Percentiles rank a stretch among this genome's conserved stretches.
These are phyloP conservation scores for Phytoseiulus persimilis DNA, from an alignment of 2,888 invertebrate genomes.

Conservation along the genomic window DNA sequence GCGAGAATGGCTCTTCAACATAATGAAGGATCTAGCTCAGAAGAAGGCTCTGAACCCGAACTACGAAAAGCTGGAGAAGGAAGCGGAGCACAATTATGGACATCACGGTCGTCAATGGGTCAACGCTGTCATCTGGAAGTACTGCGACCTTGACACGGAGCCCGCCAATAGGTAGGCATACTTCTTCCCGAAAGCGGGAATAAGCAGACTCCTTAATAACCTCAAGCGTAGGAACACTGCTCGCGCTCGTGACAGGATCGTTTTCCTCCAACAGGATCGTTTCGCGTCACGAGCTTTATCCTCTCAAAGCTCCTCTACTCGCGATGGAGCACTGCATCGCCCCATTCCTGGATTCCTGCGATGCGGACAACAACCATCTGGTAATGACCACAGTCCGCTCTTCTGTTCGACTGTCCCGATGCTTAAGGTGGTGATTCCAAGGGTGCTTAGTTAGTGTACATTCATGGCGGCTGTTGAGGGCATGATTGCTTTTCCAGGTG, in stretches of 20 bases:
- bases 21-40: slow-evolving; percentile 88
- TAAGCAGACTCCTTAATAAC: background rate
- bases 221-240: background rate
- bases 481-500: background rate
- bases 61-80: slow-evolving; percentile 64
- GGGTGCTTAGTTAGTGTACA: too few species aligned
- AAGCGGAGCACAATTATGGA: slow-evolving; percentile 70
- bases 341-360: slow-evolving; percentile 86
- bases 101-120: slow-evolving; percentile 55
- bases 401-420: too few species aligned
- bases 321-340: slow-evolving; percentile 95
- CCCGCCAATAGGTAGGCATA: slow-evolving; percentile 68
- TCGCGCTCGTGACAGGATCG: too few species aligned
- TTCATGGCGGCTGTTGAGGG: too few species aligned
- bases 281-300: slow-evolving; percentile 88
- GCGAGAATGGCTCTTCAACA: slow-evolving; percentile 96
- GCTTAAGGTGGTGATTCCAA: too few species aligned
- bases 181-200: background rate
- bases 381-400: slow-evolving; percentile 56
- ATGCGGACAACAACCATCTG: slow-evolving; percentile 75
- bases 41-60: slow-evolving; percentile 71
- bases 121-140: slow-evolving; percentile 93
- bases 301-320: slow-evolving; percentile 85
- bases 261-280: slow-evolving; percentile 59
- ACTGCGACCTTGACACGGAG: slow-evolving; percentile 85